phyloP scores from a whole-genome alignment of 2,113 vertebrate genomes.

The Thermophis baileyi region DNA sequence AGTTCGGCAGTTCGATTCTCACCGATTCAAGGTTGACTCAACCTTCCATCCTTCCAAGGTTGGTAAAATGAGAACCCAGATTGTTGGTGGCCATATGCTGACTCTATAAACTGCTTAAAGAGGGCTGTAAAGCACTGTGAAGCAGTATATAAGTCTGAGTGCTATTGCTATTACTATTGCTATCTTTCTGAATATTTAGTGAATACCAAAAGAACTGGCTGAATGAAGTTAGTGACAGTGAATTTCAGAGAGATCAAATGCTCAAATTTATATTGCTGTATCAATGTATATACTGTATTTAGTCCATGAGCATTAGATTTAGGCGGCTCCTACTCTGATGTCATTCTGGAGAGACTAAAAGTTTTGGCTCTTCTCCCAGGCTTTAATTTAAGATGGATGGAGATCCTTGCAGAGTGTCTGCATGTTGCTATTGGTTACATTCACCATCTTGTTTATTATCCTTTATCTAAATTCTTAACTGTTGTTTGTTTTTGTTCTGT shows the following conservation, averaged over 20 bases:
- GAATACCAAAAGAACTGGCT: not conserved
- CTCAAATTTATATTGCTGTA: fast-evolving
- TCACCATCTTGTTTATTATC: not conserved
- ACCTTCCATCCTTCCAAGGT: too few relatives aligned
- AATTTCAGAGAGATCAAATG: not conserved
- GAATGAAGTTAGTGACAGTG: not conserved
- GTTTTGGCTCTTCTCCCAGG: not conserved
- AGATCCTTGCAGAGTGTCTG: not conserved
- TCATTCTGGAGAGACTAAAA: not conserved
- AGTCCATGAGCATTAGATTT: not conserved
- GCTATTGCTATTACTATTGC: too few relatives aligned
- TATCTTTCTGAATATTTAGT: not conserved
- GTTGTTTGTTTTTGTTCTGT: not conserved
- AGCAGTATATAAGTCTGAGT: too few relatives aligned
- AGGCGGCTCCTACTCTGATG: not conserved
- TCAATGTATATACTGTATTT: not conserved
- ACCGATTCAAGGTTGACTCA: not conserved
- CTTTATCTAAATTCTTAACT: not conserved
- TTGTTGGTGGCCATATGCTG: too few relatives aligned
- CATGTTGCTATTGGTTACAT: not conserved
- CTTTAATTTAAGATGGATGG: not conserved
- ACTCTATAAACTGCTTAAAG: too few relatives aligned
- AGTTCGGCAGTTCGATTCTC: not conserved
- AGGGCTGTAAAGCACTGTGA: too few relatives aligned
- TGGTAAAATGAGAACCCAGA: too few relatives aligned